Base-by-base conservation (phyloP, 1,140 invertebrate genomes). In the Lasioglossum albipes region DNA sequence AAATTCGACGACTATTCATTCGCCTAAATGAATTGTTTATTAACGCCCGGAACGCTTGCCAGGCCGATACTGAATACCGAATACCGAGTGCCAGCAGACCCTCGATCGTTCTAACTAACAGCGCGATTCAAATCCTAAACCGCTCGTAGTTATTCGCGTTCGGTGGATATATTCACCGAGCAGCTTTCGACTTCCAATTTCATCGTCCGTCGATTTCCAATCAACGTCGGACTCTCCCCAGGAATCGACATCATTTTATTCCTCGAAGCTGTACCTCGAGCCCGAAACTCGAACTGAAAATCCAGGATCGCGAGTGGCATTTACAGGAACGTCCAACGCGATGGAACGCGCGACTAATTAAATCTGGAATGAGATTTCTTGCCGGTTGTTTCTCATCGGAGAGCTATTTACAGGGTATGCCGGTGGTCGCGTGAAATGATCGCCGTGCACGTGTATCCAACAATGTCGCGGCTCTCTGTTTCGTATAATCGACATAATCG, bases 191-290 rank as follows among this genome's bases (percentile, higher is more conserved):
- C 64, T 75, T 75, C 36, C 71, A 75, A 80, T 80, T 75, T 68
- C 78, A 75, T 67, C 54, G 71, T 61, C 31, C 64, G 78, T 62
- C 72, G 72, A 80, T 80, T 80, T 75, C 72, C 71, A 80, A 80
- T 80, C 71, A 80, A 36, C 65, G 64, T 12, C 12, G 64, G 10
- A 20, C 42, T 20, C 42, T 20, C n/a, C 20, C n/a, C 65, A 61
- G 64, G 27, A 80, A 65, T 59, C 71, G 72, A 75, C 42, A 16
- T 80, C 42, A n/a, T 80, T 80, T 80, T 75, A 75, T 68, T 68
- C 22, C 10, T 10, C 18, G 7, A 0, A 22, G 45, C 45, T 12
- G 45, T 13, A 1, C 45, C 20, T 20, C 27, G 45, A 2, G 22
- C 66, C 31, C 59, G 68, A 22, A 78, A 42, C 16, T 31, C 16